Evolutionary conservation across 1,140 invertebrate species (phyloP).

Genomic region (Heliconius himera): DNA sequence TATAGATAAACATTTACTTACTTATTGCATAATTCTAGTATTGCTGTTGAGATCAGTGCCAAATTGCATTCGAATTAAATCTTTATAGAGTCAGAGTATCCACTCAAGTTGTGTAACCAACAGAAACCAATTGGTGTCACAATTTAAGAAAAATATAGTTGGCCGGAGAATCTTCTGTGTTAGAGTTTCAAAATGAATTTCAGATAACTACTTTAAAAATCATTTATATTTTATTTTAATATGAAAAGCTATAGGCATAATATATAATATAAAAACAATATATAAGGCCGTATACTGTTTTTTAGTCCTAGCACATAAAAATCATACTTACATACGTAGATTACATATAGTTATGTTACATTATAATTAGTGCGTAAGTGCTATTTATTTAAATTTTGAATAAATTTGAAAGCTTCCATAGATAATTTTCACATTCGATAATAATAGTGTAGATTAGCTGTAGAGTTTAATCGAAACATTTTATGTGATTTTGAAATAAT

Average conservation of each 20-base stretch:
- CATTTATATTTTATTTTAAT: too few relatives aligned
- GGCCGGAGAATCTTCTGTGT: not conserved
- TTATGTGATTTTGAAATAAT: not conserved
- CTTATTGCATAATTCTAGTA: conserved; percentile 42
- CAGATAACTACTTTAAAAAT: not conserved
- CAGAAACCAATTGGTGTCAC: conserved; percentile 35
- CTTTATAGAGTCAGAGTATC: conserved; percentile 41
- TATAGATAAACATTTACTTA: not conserved
- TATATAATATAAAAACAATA: too few relatives aligned
- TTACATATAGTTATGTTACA: too few relatives aligned
- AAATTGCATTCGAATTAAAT: conserved; percentile 50
- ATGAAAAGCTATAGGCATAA: too few relatives aligned
- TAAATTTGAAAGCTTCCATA: too few relatives aligned
- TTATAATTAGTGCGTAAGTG: too few relatives aligned
- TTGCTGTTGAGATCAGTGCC: conserved; percentile 42
- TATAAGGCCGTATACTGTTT: too few relatives aligned
- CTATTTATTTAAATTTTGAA: too few relatives aligned
- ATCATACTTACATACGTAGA: too few relatives aligned
- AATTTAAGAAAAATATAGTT: conserved; percentile 31
- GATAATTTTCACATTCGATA: too few relatives aligned
- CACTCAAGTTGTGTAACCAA: conserved; percentile 41
- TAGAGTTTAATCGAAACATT: not conserved
- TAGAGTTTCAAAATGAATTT: not conserved
- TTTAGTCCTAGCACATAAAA: too few relatives aligned
- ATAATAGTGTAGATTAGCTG: too few relatives aligned